Evolutionary conservation across 2,113 vertebrate genomes (phyloP).

Genomic region (Saguinus imperator): DNA sequence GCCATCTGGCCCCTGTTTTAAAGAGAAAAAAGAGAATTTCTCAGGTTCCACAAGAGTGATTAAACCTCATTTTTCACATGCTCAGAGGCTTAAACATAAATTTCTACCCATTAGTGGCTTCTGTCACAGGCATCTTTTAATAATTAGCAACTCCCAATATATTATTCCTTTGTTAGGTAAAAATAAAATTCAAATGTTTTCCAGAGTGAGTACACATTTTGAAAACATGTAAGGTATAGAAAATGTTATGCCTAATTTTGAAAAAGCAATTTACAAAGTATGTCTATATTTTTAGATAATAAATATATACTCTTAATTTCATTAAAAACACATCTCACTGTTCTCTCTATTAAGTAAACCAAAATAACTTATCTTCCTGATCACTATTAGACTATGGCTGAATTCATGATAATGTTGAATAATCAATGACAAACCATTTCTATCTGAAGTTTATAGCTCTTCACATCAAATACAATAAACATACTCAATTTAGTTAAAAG

Average conservation of each 20-base stretch:
- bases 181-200: constrained; percentile 60
- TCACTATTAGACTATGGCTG: constrained; percentile 33
- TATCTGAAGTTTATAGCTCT: constrained; percentile 79
- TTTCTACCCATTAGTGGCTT: constrained; percentile 28
- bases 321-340: background rate
- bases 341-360: background rate
- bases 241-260: background rate
- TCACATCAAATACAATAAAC: constrained; percentile 9
- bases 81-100: background rate
- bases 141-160: background rate
- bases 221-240: constrained; percentile 34
- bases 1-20: constrained; percentile 95
- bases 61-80: background rate
- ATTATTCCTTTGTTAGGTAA: constrained; percentile 34
- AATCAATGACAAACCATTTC: constrained; percentile 76
- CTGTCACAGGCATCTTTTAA: background rate
- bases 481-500: background rate
- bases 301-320: constrained; percentile 37
- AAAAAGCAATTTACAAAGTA: constrained; percentile 14
- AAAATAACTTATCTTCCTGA: constrained; percentile 23
- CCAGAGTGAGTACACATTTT: constrained; percentile 20
- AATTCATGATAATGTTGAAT: constrained; percentile 55
- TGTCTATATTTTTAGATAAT: background rate
- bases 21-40: constrained; percentile 32
- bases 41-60: constrained; percentile 38